Base-by-base conservation (phyloP, 2,113 vertebrate genomes). In the Dendrocopos noguchii region DNA sequence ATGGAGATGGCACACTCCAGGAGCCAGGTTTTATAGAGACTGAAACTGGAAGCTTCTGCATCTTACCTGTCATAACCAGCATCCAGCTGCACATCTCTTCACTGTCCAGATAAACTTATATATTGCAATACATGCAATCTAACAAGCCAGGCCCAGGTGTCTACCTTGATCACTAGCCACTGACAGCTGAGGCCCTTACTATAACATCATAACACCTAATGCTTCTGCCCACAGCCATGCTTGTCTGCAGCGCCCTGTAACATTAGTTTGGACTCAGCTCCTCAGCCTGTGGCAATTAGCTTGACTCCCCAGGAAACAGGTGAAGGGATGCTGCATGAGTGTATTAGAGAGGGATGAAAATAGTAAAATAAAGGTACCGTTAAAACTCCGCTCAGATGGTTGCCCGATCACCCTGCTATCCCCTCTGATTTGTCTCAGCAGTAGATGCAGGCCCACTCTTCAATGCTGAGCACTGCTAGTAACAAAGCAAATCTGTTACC, bases 391-490 rank as follows among this genome's bases (percentile, higher is more conserved):
- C 57, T 92, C 76, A 78, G 72, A 75, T 71, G 80, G 36, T 92
- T 15, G 3, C 39, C 47, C 0, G 1, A 91, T 66, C 76, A 88
- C 50, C 7, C 87, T 78, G 87, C 47, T 66, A 72, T 34, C 56
- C 85, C 56, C 36, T 91, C 70, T 95, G 89, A 91, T 95, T 89
- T 96, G 78, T 94, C 87, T 92, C 76, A 74, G 68, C 53, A 90
- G 89, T 84, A 94, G 82, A 89, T 85, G 76, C 65, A 61, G 78
- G 50, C 47, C 65, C 36, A 65, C 75, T 47, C 44, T 74, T 80
- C 1, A 4, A 24, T 57, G 36, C 71, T 46, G 39, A 72, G 47
- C 0, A 0, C 65, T 91, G 79, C 42, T 82, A 88, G 53, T 46
- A 86, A 89, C 36, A 79, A 91, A 74, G 53, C 22, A 75, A 80